Base-by-base conservation (phyloP, 1,140 invertebrate species). In the Cephus cinctus region DNA sequence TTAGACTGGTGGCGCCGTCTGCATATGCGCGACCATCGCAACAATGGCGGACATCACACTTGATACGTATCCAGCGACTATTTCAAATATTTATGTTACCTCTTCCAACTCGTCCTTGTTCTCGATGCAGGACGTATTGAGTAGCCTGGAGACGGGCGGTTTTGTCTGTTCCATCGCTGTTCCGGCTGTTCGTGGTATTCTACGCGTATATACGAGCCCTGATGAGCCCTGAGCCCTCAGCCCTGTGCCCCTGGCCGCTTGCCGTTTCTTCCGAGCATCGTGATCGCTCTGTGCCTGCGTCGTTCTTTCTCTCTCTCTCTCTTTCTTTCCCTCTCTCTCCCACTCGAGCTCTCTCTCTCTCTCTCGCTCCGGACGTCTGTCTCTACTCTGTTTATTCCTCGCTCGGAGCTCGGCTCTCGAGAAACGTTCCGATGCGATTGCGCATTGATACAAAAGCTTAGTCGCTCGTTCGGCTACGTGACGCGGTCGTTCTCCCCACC, bases 51-150 rank as follows among this genome's bases (percentile, higher is more conserved):
- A 63, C 62, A 62, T 69, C 59, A 61, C 59, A 71, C 63, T 59
- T 59, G 63, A 70, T 71, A 73, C 66, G 64, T 71, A 65, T 59
- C 58, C 61, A 65, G 63, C 54, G 59, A 68, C 55, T 63, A 72
- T 66, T 67, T 61, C 41, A 67, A 63, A 61, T 63, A 65, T 65
- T 67, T 55, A 40, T 69, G 72, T 80, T 87, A 90, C 88, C 87
- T 89, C 87, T 71, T 89, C 87, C 64, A 87, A 78, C 69, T 89
- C 87, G 80, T 90, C 88, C 81, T 87, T 88, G 77, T 85, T 86
- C 79, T 89, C 87, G 70, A 90, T 83, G 65, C 83, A 80, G 64
- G 81, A 84, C 56, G 82, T 78, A 63, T 73, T 69, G 65, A 85
- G 79, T 53, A 86, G 69, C 45, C 67, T 64, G 47, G 70, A 69